phyloP scores from a whole-genome alignment of 2,888 invertebrate species.

The Drosophila atroscutellata region DNA sequence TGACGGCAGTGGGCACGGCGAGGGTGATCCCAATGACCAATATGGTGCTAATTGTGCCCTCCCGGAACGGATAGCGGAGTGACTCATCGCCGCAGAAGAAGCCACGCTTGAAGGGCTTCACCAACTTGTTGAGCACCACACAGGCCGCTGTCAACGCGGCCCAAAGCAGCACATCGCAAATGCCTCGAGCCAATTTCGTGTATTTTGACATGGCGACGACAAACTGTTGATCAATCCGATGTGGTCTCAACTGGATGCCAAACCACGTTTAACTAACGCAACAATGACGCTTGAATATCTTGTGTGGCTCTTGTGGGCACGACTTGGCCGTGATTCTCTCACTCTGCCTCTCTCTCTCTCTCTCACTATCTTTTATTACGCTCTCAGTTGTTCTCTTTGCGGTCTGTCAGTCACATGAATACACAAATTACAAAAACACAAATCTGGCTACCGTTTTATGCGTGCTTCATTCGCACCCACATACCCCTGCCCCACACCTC shows the following conservation, averaged over 20 bases:
- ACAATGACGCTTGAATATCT: slow-evolving; percentile 50
- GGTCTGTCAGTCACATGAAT: slow-evolving; percentile 61
- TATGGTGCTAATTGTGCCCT: slow-evolving; percentile 58
- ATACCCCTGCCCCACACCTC: neutral
- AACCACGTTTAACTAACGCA: slow-evolving; percentile 72
- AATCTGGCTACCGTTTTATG: slow-evolving; percentile 37
- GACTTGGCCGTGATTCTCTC: slow-evolving; percentile 62
- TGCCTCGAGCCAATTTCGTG: slow-evolving; percentile 68
- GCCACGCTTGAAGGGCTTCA: slow-evolving; percentile 74
- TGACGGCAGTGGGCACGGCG: slow-evolving; percentile 69
- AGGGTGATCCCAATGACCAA: slow-evolving; percentile 60
- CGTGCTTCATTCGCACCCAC: slow-evolving; percentile 47
- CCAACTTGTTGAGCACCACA: slow-evolving; percentile 65
- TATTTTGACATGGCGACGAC: slow-evolving; percentile 66
- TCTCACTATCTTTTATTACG: neutral
- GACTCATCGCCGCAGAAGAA: slow-evolving; percentile 83
- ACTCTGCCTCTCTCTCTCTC: slow-evolving; percentile 24
- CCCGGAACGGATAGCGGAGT: slow-evolving; percentile 72
- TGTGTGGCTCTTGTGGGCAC: slow-evolving; percentile 39
- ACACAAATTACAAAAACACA: slow-evolving; percentile 1
- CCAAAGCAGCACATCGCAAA: slow-evolving; percentile 79
- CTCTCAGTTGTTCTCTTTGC: slow-evolving; percentile 44
- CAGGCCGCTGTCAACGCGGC: slow-evolving; percentile 67
- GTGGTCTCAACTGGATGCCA: slow-evolving; percentile 63
- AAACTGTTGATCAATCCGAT: neutral